These are phyloP conservation scores for Teleogryllus occipitalis DNA, from an alignment of 1,140 invertebrate genomes.

Conservation along the genomic window DNA sequence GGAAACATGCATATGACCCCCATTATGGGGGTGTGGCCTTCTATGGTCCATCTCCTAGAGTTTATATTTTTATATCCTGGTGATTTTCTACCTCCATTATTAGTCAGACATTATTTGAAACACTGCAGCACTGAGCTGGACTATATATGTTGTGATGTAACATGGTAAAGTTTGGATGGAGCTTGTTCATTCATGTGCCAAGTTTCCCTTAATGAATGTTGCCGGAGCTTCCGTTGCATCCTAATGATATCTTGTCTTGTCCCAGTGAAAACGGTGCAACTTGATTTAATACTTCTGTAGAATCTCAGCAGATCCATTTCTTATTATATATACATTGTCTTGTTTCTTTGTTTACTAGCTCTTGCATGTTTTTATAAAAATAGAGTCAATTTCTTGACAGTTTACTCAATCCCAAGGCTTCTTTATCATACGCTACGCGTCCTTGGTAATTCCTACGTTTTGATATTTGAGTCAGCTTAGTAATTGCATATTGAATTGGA, in stretches of 20 bases:
- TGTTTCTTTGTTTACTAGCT: too few species aligned
- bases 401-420: too few species aligned
- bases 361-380: too few species aligned
- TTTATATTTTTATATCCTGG: slow-evolving; percentile 2
- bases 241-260: background rate
- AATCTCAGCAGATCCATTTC: too few species aligned
- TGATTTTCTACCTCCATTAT: background rate
- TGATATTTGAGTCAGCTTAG: too few species aligned
- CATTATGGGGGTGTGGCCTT: background rate
- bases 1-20: slow-evolving; percentile 20
- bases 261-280: too few species aligned
- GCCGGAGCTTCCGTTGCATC: background rate
- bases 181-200: background rate
- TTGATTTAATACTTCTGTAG: too few species aligned
- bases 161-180: background rate
- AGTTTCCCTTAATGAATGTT: background rate
- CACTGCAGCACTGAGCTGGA: background rate
- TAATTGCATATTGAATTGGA: too few species aligned
- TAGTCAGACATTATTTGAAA: background rate
- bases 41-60: background rate
- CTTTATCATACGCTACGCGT: too few species aligned
- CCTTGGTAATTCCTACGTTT: too few species aligned
- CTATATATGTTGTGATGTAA: background rate
- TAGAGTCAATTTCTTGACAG: too few species aligned
- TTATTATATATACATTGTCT: too few species aligned